A percentile compares a stretch with the other conserved stretches of the same genome.
Conservation (phyloP, 2,113 vertebrate species). For the Podiceps cristatus region DNA sequence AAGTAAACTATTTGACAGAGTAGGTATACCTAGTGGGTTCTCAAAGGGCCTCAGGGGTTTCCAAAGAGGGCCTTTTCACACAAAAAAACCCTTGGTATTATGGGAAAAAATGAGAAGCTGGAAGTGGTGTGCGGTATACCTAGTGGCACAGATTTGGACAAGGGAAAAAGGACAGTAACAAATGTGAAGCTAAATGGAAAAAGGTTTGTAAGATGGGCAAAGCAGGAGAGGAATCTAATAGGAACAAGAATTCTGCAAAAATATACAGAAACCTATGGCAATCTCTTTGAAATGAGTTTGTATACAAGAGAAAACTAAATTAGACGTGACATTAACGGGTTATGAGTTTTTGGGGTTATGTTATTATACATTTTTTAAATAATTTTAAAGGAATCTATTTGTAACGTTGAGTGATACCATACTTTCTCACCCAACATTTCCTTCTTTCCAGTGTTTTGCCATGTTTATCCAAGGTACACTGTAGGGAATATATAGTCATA, state of each 20-base stretch:
- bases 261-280: neutral
- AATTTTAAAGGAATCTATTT: neutral
- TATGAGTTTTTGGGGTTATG: neutral
- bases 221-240: neutral
- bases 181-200: neutral
- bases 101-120: neutral
- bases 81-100: neutral
- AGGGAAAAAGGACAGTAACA: neutral
- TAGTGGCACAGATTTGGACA: neutral
- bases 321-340: neutral
- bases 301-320: neutral
- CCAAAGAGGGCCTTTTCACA: neutral
- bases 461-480: neutral
- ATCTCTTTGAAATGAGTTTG: neutral
- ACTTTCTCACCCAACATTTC: neutral
- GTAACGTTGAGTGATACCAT: neutral
- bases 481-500: neutral
- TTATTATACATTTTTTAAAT: neutral
- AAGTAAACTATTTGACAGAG: neutral
- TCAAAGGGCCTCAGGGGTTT: neutral
- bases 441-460: neutral
- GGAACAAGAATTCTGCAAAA: neutral
- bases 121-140: neutral
- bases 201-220: neutral
- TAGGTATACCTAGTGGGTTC: neutral